phyloP scores from a whole-genome alignment of 2,888 invertebrate genomes.

The Callosobruchus maculatus region DNA sequence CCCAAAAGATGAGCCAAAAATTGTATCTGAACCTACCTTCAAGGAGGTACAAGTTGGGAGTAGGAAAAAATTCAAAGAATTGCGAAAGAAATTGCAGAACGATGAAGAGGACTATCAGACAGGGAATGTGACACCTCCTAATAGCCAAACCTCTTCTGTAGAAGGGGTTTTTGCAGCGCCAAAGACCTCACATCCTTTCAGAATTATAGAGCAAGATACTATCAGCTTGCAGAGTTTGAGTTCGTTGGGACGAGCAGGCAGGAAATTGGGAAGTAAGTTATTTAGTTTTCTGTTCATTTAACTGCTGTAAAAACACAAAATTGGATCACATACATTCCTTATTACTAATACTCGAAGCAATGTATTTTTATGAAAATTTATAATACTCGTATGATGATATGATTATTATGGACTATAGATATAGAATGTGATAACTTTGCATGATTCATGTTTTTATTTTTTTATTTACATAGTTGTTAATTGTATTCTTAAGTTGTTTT shows the following conservation, averaged over 20 bases:
- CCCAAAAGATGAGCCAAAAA: slow-evolving; percentile 6
- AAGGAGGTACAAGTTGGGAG: slow-evolving; percentile 46
- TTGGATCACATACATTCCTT: too few species aligned
- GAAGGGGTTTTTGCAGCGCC: slow-evolving; percentile 71
- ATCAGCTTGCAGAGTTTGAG: slow-evolving; percentile 86
- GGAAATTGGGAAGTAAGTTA: slow-evolving; percentile 64
- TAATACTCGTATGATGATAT: too few species aligned
- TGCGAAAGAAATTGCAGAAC: slow-evolving; percentile 81
- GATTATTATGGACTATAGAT: too few species aligned
- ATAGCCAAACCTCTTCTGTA: slow-evolving; percentile 73
- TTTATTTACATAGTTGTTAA: too few species aligned
- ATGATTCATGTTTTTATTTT: too few species aligned
- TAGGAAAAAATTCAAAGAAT: slow-evolving; percentile 75
- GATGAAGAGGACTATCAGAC: slow-evolving; percentile 70
- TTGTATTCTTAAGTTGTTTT: too few species aligned
- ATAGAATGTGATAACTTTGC: too few species aligned
- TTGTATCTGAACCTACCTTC: slow-evolving; percentile 21
- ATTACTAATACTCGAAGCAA: too few species aligned
- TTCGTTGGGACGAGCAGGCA: slow-evolving; percentile 78
- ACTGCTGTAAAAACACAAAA: too few species aligned
- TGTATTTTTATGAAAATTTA: too few species aligned
- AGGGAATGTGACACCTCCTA: slow-evolving; percentile 58
- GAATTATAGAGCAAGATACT: slow-evolving; percentile 83
- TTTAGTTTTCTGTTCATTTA: neutral
- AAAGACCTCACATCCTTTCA: slow-evolving; percentile 71